Base-by-base conservation (phyloP, 92 coral and sea anemone genomes). In the Heliopora coerulea region DNA sequence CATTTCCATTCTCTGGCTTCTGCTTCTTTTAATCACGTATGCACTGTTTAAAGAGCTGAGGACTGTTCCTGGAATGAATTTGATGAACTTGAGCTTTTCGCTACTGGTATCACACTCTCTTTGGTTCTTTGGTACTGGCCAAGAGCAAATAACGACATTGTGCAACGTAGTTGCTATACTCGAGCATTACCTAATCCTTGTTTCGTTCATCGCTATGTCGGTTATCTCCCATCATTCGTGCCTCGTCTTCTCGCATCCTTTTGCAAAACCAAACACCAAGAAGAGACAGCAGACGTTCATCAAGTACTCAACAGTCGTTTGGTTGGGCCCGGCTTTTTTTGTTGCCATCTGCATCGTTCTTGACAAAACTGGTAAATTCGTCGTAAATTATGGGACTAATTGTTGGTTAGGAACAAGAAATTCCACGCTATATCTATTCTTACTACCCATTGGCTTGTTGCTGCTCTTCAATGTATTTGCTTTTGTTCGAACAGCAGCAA, bases 381-480 rank as follows among this genome's bases (percentile, higher is more conserved):
- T 66, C 23, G 80, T 86, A 80, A 84, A 86, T 65, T 84, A 89
- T 81, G 85, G 90, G 19, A 82, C 29, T 19, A 62, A 41, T 50
- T 88, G 93, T 81, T 88, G 89, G 93, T 76, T 88, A 30, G 78
- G 67, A 52, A 63, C 64, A 25, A 56, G 60, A 44, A 33, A 32
- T 20, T 81, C 83, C 34, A 81, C 52, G 60, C 32, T 82, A n/a
- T 42, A 75, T 26, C 52, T 88, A 65, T 84, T 85, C 65, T 81
- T 75, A 3, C 62, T 61, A 9, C 89, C 93, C 35, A 31, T 85
- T 14, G 84, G 74, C 23, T 18, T 78, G 12, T 63, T 79, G 75
- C 27, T 78, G 40, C 31, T 75, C 19, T 54, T 72, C 26, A 88
- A 88, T 65, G 24, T 48, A 17, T 65, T 74, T 1, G 68, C 76